Conservation (phyloP, 2,797 vertebrate genomes). For the Tinamus major region DNA sequence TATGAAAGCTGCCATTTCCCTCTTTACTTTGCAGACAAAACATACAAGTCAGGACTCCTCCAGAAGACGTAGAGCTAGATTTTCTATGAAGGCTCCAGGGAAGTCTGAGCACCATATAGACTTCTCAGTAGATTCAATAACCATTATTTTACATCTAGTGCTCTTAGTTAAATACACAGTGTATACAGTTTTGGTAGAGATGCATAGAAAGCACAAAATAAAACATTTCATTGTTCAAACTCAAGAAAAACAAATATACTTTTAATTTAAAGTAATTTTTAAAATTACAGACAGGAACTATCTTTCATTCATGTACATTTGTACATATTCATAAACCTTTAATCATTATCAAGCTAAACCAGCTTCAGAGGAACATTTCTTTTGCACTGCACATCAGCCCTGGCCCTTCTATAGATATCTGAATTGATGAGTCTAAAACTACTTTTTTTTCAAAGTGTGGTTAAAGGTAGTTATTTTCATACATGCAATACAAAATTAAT, state of each 20-base stretch:
- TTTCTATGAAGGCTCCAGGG: neutral
- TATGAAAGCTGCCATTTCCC: accelerated
- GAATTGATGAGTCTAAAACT: neutral
- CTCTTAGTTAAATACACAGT: neutral
- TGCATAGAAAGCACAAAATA: neutral
- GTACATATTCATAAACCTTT: neutral
- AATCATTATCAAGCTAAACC: neutral
- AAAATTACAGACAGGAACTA: neutral
- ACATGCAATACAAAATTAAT: neutral
- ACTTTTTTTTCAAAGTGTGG: neutral
- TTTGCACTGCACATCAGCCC: neutral
- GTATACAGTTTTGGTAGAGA: neutral
- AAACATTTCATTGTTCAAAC: neutral
- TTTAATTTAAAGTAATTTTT: neutral
- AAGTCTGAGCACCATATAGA: neutral
- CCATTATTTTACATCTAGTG: neutral
- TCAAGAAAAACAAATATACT: neutral
- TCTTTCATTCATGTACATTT: neutral
- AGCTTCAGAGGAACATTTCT: neutral
- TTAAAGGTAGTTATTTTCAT: neutral
- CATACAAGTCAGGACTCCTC: neutral
- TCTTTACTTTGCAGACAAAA: neutral
- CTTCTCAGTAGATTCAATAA: neutral
- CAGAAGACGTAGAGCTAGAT: neutral
- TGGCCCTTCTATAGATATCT: neutral